phyloP scores from a whole-genome alignment of 2,888 invertebrate genomes.

The Paralinhomoeus sp. region DNA sequence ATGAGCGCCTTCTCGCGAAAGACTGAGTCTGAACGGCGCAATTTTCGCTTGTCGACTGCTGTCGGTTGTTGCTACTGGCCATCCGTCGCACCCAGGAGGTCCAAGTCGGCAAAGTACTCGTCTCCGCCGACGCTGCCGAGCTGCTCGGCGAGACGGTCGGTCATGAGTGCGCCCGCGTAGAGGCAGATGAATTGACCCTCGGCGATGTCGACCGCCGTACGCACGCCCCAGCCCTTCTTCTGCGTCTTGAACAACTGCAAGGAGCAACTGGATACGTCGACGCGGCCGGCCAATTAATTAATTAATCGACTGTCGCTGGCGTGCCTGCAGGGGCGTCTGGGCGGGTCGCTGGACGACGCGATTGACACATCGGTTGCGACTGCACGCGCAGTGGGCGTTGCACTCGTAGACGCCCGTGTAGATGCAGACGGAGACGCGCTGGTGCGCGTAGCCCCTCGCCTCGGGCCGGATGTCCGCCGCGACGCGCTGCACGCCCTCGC shows the following conservation, averaged over 20 bases:
- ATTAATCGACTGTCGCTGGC: too few species aligned
- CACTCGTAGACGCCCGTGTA: slow-evolving; percentile 81
- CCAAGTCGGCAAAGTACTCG: slow-evolving; percentile 70
- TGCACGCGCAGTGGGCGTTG: slow-evolving; percentile 58
- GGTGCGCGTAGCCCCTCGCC: slow-evolving; percentile 50
- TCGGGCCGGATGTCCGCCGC: slow-evolving; percentile 6
- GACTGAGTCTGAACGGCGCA: too few species aligned
- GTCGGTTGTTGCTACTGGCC: too few species aligned
- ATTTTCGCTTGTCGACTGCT: too few species aligned
- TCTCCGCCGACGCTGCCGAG: slow-evolving; percentile 6
- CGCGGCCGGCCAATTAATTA: too few species aligned
- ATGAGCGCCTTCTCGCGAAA: too few species aligned
- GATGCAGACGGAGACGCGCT: slow-evolving; percentile 42
- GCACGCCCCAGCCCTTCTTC: slow-evolving; percentile 65
- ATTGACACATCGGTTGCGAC: slow-evolving; percentile 48
- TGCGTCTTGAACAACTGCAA: too few species aligned
- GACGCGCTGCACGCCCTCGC: slow-evolving; percentile 7
- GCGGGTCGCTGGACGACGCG: slow-evolving; percentile 81
- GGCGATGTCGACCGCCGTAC: slow-evolving; percentile 81
- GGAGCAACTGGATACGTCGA: too few species aligned
- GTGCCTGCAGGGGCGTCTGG: slow-evolving; percentile 18
- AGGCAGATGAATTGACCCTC: slow-evolving; percentile 78
- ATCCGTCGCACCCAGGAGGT: slow-evolving; percentile 47
- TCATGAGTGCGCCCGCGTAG: slow-evolving; percentile 73
- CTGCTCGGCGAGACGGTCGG: slow-evolving; percentile 36